Percentiles rank a stretch among this genome's conserved stretches.
Evolutionary conservation across 1,140 invertebrate genomes (phyloP).

Genomic region (Triops cancriformis): DNA sequence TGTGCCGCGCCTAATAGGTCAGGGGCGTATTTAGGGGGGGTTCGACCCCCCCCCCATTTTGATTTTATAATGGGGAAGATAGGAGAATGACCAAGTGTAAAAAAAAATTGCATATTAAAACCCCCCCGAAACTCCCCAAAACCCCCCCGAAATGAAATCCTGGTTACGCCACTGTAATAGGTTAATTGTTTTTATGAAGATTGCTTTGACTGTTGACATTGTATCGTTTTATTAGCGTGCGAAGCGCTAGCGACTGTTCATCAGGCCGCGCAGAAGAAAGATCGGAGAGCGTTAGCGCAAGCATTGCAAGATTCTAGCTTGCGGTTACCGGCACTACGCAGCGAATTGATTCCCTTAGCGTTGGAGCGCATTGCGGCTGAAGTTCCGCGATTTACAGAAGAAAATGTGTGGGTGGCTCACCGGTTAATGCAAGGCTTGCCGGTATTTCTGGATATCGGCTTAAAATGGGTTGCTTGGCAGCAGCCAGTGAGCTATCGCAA

Average conservation of each 20-base stretch:
- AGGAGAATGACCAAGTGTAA: no score
- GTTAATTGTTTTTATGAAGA: neutral
- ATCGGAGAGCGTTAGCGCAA: neutral
- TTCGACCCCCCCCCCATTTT: no score
- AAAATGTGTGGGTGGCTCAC: conserved; percentile 43
- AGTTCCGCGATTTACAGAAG: neutral
- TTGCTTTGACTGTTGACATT: neutral
- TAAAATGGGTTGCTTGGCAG: conserved; percentile 43
- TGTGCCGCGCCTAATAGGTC: no score
- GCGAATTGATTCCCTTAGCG: conserved; percentile 22
- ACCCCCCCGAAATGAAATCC: no score
- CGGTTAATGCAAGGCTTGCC: conserved; percentile 43
- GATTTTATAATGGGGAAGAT: no score
- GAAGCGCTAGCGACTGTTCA: neutral
- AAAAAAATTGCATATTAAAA: no score
- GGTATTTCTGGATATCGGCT: conserved; percentile 44
- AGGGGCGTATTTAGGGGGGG: no score
- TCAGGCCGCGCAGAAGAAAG: neutral
- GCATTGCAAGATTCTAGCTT: neutral
- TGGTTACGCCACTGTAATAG: no score
- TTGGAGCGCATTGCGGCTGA: conserved; percentile 35
- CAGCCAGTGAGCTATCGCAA: conserved; percentile 39
- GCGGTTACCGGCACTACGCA: neutral
- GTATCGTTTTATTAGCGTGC: neutral
- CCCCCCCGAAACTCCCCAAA: no score